Evolutionary conservation across 2,888 invertebrate genomes (phyloP).

Genomic region (Ichneumon xanthorius): DNA sequence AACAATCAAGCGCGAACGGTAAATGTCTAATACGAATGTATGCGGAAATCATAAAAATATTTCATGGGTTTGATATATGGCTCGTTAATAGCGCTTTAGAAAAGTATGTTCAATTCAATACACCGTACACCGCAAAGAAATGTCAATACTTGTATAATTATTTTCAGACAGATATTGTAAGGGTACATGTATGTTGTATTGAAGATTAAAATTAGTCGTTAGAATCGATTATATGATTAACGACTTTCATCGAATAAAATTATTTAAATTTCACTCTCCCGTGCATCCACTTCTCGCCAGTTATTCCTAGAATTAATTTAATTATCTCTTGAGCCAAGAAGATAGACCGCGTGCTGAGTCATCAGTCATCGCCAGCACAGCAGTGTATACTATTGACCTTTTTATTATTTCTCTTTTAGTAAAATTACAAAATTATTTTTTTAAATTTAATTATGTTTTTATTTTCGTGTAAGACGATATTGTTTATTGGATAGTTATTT

Average conservation of each 20-base stretch:
- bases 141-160: too few species aligned
- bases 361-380: constrained; percentile 32
- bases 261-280: not conserved
- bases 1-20: not conserved
- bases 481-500: constrained; percentile 3
- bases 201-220: not conserved
- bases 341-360: constrained; percentile 45
- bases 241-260: constrained; percentile 8
- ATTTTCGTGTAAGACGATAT: not conserved
- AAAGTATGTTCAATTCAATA: not conserved
- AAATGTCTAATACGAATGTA: not conserved
- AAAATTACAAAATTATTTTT: not conserved
- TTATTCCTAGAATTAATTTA: constrained; percentile 55
- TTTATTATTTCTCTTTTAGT: constrained; percentile 30
- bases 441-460: not conserved
- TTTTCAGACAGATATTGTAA: too few species aligned
- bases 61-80: not conserved
- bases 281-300: constrained; percentile 29
- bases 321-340: constrained; percentile 42
- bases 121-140: not conserved
- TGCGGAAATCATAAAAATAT: not conserved
- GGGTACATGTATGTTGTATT: not conserved
- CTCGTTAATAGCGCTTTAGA: not conserved
- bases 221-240: not conserved
- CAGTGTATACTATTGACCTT: not conserved